These are phyloP conservation scores for Donacobius atricapilla DNA, from an alignment of 2,113 vertebrate genomes.

Conservation along the genomic window DNA sequence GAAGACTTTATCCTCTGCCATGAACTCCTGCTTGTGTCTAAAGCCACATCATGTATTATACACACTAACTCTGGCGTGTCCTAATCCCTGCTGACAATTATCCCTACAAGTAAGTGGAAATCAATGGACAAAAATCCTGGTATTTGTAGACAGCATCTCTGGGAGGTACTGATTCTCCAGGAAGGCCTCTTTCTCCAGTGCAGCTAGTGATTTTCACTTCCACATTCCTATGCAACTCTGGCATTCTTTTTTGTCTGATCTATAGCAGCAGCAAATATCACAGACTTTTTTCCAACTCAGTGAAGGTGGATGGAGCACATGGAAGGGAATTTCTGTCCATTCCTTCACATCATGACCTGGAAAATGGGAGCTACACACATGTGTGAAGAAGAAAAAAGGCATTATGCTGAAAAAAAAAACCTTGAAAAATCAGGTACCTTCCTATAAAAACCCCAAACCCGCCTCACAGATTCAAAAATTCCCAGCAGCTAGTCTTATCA, in stretches of 20 bases:
- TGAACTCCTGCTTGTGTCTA: not conserved
- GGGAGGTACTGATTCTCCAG: not conserved
- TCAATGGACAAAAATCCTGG: not conserved
- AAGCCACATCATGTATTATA: accelerated
- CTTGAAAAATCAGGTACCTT: not conserved
- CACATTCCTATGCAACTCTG: not conserved
- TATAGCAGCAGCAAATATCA: not conserved
- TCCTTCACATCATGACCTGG: not conserved
- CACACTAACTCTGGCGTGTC: not conserved
- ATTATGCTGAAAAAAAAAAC: not conserved
- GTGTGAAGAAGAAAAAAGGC: not conserved
- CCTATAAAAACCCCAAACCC: not conserved
- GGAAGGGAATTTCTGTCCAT: not conserved
- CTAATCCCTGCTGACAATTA: not conserved
- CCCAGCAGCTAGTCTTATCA: not conserved
- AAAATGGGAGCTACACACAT: not conserved
- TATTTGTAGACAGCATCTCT: not conserved
- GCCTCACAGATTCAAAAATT: not conserved
- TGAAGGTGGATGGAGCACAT: not conserved
- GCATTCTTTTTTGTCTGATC: not conserved
- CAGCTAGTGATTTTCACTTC: not conserved
- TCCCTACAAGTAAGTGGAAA: not conserved
- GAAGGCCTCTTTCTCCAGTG: not conserved
- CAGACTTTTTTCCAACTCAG: not conserved
- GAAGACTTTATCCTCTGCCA: not conserved